These are phyloP conservation scores for Halichoeres trimaculatus DNA, from an alignment of 2,113 vertebrate species.

Conservation along the genomic window DNA sequence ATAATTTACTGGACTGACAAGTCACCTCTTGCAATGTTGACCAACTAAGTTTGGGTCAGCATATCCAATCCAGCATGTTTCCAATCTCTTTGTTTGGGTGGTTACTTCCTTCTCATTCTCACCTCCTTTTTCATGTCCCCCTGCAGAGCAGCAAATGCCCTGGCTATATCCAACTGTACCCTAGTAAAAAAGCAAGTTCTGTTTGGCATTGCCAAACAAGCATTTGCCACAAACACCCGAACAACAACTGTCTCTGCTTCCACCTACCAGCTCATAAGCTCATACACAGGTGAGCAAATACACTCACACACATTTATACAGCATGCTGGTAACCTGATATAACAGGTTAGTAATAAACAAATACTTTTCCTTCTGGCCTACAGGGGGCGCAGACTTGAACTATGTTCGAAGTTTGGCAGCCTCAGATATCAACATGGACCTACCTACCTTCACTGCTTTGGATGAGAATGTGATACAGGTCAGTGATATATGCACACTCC, in stretches of 20 bases:
- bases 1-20: too few relatives aligned
- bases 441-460: slow-evolving; percentile 66
- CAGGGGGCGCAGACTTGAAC: slow-evolving; percentile 52
- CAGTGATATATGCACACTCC: slow-evolving; percentile 36
- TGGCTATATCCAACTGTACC: slow-evolving; percentile 77
- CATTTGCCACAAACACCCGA: slow-evolving; percentile 61
- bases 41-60: too few relatives aligned
- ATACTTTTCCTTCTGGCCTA: slow-evolving; percentile 1
- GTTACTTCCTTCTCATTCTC: background rate
- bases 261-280: slow-evolving; percentile 68
- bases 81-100: background rate
- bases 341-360: background rate
- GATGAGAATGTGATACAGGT: slow-evolving; percentile 64
- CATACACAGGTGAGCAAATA: slow-evolving; percentile 82
- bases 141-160: slow-evolving; percentile 67
- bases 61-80: too few relatives aligned
- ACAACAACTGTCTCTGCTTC: background rate
- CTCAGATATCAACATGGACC: slow-evolving; percentile 72
- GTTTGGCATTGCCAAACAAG: slow-evolving; percentile 75
- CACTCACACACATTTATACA: background rate
- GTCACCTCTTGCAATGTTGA: too few relatives aligned
- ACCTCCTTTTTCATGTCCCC: slow-evolving; percentile 4
- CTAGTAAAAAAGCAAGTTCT: slow-evolving; percentile 72
- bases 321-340: background rate
- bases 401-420: slow-evolving; percentile 40